Base-by-base conservation (phyloP, 37 sponge, comb jelly and placozoan species). In the Ianthella basta region DNA sequence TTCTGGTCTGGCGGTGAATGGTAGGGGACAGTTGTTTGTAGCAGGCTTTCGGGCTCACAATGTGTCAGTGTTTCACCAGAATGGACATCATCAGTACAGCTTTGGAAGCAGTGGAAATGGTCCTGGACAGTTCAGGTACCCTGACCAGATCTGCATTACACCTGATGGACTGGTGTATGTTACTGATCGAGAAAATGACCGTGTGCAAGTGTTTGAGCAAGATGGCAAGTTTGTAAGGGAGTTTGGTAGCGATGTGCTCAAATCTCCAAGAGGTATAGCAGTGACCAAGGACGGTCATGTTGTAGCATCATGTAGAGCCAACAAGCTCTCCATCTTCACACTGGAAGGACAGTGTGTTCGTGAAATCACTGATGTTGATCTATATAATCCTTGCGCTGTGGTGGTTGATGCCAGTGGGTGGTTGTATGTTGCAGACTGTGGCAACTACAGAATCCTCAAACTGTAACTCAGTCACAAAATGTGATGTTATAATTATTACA, bases 261-360 rank as follows among this genome's bases (percentile, higher is more conserved):
- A 75, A 44, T 1, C 8, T 14, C 78, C 78, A 18, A 13, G 5
- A 21, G 78, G 78, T 36, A 41, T 75, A 36, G 78, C 78, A 2
- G 53, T 24, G 14, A 72, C 73, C 8, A 69, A 69, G 29, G 70
- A 69, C 1, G 70, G 70, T 18, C 34, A 69, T 35, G 34, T 69
- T n/a, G 70, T 69, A 16, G 70, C 70, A n/a, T 69, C 70, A 32
- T 32, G 70, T 1, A 33, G 10, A 30, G 6, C 32, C 27, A 13
- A 69, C 70, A 69, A 69, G 6, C 33, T 69, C 70, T 69, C 70
- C 70, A 27, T 69, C 70, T 69, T 69, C 34, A 34, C 70, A n/a
- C 10, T 35, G 18, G 34, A 69, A 34, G 70, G 70, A 6, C 29
- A 29, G 34, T 69, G 70, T 35, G 70, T 69, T 6, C 70, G 25